Evolutionary conservation across 1,140 invertebrate genomes (phyloP), one percentile per base, ranked within the genome.

Genomic region (Mactra quadrangularis): DNA sequence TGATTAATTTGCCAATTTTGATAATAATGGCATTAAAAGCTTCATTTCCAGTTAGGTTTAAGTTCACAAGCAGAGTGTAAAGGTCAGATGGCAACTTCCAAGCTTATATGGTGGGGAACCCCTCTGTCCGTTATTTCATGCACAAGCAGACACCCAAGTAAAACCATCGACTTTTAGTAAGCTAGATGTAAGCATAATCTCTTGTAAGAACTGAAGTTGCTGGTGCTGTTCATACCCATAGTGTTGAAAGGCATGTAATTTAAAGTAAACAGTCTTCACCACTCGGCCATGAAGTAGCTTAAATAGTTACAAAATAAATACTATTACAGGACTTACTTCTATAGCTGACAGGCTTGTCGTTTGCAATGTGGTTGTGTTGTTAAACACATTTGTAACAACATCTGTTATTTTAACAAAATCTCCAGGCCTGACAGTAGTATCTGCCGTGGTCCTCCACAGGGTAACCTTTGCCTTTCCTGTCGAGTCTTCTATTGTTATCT

Each of bases 21-120:
- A 55, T 55, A 55, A 55, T 55, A 55, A 55, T 55, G 52, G 52
- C 52, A 55, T 55, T 55, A 55, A 55, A 55, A 55, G 52, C 52
- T 55, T 55, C 52, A 55, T 55, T 55, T 55, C 25, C 52, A n/a
- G n/a, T 55, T 55, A n/a, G 52, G n/a, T 55, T 55, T 55, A 55
- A 55, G 52, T 55, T 55, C 52, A 55, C 52, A 55, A 55, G 52
- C 52, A 55, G 52, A 55, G 52, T 55, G 52, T 55, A 55, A 55
- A 55, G 52, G 52, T 55, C 52, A 55, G 52, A 55, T 55, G 52
- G 52, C 52, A 55, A 55, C 52, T 55, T 55, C 52, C 7, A 55
- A 55, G 52, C 52, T 55, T 55, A 11, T 11, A 55, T 55, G 52
- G 52, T 55, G 52, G 52, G 52, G 52, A 7, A n/a, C 52, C 52